Evolutionary conservation across 2,888 invertebrate species (phyloP).

Genomic region (Lottia scabra): DNA sequence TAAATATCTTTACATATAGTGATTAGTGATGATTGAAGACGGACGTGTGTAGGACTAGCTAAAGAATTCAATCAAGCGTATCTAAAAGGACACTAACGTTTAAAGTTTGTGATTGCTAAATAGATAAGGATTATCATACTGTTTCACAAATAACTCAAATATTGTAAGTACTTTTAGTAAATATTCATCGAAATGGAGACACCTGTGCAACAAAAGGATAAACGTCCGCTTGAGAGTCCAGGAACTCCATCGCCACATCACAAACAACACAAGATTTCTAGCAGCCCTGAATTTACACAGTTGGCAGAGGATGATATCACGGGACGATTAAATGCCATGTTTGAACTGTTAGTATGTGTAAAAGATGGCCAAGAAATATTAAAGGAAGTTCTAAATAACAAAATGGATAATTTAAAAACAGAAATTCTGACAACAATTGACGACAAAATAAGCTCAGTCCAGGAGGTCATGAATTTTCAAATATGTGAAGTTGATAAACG

Average conservation of each 20-base stretch:
- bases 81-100: too few species aligned
- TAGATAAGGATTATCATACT: too few species aligned
- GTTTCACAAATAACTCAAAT: too few species aligned
- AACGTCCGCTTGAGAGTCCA: too few species aligned
- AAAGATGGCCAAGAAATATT: neutral
- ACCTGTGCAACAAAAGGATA: too few species aligned
- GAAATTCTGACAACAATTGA: neutral
- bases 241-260: neutral
- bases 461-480: neutral
- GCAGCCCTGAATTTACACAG: neutral
- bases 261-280: neutral
- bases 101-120: too few species aligned
- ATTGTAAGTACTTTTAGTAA: too few species aligned
- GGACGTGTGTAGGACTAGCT: too few species aligned
- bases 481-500: neutral
- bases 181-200: too few species aligned
- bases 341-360: conserved; percentile 1
- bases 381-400: neutral
- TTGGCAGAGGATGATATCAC: neutral
- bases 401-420: neutral
- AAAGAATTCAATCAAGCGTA: too few species aligned
- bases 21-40: too few species aligned
- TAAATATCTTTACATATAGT: too few species aligned
- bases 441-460: neutral
- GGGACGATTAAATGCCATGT: neutral